Percentiles rank a stretch among this genome's conserved stretches.
Evolutionary conservation across 2,888 invertebrate species (phyloP).

Genomic region (Corythucha ciliata): DNA sequence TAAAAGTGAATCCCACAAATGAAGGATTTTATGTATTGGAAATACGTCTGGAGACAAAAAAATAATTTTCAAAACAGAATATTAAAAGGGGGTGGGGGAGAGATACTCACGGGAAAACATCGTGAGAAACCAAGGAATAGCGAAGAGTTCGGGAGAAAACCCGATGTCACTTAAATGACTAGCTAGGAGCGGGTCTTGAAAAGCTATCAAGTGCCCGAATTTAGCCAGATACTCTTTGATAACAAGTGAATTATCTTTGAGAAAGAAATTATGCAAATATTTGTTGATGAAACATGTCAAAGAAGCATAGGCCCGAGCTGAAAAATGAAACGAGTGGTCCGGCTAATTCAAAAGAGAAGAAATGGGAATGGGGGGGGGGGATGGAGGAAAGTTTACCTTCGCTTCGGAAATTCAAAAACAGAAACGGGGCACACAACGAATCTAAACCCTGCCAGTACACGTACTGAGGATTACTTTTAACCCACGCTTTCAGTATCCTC

Average conservation of each 20-base stretch:
- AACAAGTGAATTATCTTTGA: slow-evolving; percentile 91
- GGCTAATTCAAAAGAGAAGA: too few species aligned
- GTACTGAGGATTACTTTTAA: slow-evolving; percentile 84
- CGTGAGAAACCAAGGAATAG: slow-evolving; percentile 98
- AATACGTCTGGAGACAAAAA: slow-evolving; percentile 70
- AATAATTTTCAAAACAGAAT: slow-evolving; percentile 6
- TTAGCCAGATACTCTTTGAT: slow-evolving; percentile 96
- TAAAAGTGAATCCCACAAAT: slow-evolving; percentile 93
- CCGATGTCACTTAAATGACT: slow-evolving; percentile 85
- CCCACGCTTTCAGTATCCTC: slow-evolving; percentile 92
- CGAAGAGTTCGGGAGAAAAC: slow-evolving; percentile 94
- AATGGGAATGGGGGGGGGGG: too few species aligned
- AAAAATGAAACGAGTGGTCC: slow-evolving; percentile 42
- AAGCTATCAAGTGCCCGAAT: slow-evolving; percentile 92
- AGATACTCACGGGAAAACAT: slow-evolving; percentile 89
- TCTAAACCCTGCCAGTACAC: slow-evolving; percentile 99
- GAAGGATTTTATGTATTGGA: slow-evolving; percentile 93
- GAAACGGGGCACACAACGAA: slow-evolving; percentile 93
- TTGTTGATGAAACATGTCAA: slow-evolving; percentile 92
- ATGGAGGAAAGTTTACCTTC: slow-evolving; percentile 56
- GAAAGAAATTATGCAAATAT: slow-evolving; percentile 92
- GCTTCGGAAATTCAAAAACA: slow-evolving; percentile 92
- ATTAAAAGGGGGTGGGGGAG: neutral
- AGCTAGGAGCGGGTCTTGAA: slow-evolving; percentile 85
- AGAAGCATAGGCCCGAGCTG: slow-evolving; percentile 90